A percentile compares a stretch with the other conserved stretches of the same genome.
phyloP scores from a whole-genome alignment of 2,888 invertebrate genomes.

The Leuctra nigra region DNA sequence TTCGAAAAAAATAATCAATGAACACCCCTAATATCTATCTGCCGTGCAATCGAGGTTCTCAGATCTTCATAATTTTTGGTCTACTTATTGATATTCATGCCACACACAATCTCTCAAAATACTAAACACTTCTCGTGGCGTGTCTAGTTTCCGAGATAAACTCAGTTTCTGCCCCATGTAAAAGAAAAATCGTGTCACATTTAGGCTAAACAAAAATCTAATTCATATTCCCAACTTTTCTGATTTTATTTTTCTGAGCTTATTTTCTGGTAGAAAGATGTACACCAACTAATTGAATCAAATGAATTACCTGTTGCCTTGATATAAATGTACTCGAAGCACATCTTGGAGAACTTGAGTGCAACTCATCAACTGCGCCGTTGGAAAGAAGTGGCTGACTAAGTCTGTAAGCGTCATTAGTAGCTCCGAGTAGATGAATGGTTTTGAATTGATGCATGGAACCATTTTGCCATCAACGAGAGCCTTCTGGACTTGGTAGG shows the following conservation, averaged over 20 bases:
- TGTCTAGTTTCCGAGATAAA: too few species aligned
- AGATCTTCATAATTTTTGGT: too few species aligned
- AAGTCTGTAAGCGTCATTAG: conserved; percentile 78
- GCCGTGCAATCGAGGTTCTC: too few species aligned
- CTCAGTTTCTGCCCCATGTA: too few species aligned
- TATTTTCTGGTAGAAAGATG: neutral
- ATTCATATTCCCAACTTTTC: too few species aligned
- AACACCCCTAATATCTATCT: too few species aligned
- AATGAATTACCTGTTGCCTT: conserved; percentile 70
- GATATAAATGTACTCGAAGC: conserved; percentile 69
- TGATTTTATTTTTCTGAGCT: neutral
- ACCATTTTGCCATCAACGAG: conserved; percentile 74
- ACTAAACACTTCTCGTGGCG: too few species aligned
- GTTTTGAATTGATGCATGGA: conserved; percentile 81
- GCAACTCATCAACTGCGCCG: conserved; percentile 64
- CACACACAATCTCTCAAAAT: too few species aligned
- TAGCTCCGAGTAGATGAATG: conserved; percentile 72
- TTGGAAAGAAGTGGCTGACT: conserved; percentile 72
- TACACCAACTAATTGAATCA: neutral
- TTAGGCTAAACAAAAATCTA: too few species aligned
- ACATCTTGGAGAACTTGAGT: conserved; percentile 71
- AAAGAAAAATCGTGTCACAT: too few species aligned
- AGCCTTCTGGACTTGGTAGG: conserved; percentile 75
- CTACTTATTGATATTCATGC: too few species aligned
- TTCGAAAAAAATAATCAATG: too few species aligned